Evolutionary conservation across 2,888 invertebrate species (phyloP).

Genomic region (Epirrita christyi): DNA sequence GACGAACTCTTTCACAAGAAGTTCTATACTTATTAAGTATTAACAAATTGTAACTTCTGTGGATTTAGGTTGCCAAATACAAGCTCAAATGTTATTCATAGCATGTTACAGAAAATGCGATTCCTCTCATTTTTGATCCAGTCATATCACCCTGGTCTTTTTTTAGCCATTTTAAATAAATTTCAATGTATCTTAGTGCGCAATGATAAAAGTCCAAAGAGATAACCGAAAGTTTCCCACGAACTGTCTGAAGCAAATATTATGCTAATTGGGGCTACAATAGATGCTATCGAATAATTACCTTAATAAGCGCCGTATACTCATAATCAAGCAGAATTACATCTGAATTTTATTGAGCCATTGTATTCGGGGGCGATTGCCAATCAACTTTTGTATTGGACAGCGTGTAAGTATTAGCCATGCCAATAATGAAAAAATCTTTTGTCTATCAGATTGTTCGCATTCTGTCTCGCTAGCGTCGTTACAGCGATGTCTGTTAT

Average conservation of each 20-base stretch:
- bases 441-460: no score
- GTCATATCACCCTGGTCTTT: neutral
- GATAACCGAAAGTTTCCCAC: constrained; percentile 28
- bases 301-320: constrained; percentile 71
- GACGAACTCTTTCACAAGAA: no score
- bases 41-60: no score
- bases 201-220: neutral
- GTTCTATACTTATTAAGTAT: no score
- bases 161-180: neutral
- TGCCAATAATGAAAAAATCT: no score
- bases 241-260: constrained; percentile 25
- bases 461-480: no score
- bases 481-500: no score
- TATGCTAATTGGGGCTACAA: constrained; percentile 53
- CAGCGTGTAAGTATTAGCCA: constrained; percentile 31
- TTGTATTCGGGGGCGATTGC: constrained; percentile 63
- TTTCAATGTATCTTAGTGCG: neutral
- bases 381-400: constrained; percentile 59
- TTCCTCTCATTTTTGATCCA: no score
- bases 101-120: no score
- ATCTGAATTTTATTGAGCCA: constrained; percentile 51
- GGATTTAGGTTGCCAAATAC: no score
- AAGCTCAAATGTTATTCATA: no score
- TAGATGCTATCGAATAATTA: constrained; percentile 73
- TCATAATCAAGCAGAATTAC: constrained; percentile 77